Conservation (phyloP, 1,140 invertebrate species). For the Dryas iulia region DNA sequence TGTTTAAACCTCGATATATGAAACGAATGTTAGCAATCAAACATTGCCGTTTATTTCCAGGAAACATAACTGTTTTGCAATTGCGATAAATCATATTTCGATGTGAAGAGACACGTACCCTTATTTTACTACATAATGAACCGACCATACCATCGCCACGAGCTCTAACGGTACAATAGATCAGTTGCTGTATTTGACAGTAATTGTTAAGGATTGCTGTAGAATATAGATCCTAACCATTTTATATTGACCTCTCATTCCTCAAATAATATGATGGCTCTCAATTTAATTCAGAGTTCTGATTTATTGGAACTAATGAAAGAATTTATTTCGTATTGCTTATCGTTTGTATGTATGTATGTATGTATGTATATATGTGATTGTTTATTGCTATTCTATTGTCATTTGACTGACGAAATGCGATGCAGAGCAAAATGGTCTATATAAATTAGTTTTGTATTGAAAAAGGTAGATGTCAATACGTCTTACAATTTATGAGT, state of each 20-base stretch:
- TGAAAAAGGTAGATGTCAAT: too few species aligned
- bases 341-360: not conserved
- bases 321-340: slow-evolving; percentile 6
- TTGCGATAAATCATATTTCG: not conserved
- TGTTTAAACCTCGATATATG: too few species aligned
- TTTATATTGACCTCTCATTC: slow-evolving; percentile 9
- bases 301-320: slow-evolving; percentile 4
- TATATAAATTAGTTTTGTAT: too few species aligned
- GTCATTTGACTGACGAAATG: slow-evolving; percentile 22
- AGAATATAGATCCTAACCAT: slow-evolving; percentile 30
- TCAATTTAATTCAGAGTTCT: slow-evolving; percentile 2
- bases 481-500: too few species aligned
- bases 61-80: not conserved
- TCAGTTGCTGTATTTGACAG: slow-evolving; percentile 52
- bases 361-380: not conserved
- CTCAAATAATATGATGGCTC: not conserved
- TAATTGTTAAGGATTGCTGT: slow-evolving; percentile 55
- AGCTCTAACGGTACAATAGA: slow-evolving; percentile 47
- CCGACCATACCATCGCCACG: slow-evolving; percentile 20
- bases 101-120: not conserved
- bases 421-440: not conserved
- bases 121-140: slow-evolving; percentile 20
- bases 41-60: not conserved
- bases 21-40: not conserved
- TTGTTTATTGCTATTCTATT: slow-evolving; percentile 23